Conservation (phyloP, 1,140 invertebrate genomes). For the Holotrichia oblita region DNA sequence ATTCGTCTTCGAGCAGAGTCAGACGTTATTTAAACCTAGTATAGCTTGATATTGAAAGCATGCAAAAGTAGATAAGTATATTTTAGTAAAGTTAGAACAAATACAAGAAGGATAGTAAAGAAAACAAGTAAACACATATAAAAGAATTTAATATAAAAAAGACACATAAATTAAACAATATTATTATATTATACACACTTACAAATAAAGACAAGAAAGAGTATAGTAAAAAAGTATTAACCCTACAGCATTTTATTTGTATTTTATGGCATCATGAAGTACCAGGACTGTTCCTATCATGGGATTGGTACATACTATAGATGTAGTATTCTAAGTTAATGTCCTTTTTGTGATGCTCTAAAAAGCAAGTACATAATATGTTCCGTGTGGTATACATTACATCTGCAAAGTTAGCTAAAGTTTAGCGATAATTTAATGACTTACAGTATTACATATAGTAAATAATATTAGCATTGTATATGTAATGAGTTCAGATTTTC, state of each 20-base stretch:
- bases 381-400: not conserved
- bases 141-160: conserved; percentile 31
- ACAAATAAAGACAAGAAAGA: conserved; percentile 16
- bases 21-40: too few species aligned
- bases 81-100: not conserved
- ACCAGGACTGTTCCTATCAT: not conserved
- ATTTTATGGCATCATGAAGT: not conserved
- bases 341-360: not conserved
- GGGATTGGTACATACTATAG: not conserved
- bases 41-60: too few species aligned
- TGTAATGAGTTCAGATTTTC: too few species aligned
- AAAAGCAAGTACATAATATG: not conserved
- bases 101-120: conserved; percentile 1
- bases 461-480: too few species aligned
- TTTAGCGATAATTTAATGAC: too few species aligned
- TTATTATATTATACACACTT: not conserved
- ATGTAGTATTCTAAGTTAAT: not conserved
- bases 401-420: too few species aligned
- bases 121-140: conserved; percentile 2
- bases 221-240: not conserved
- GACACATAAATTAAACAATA: conserved; percentile 26
- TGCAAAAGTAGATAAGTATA: not conserved
- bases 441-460: too few species aligned
- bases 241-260: conserved; percentile 9
- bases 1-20: too few species aligned